Evolutionary conservation across 2,888 invertebrate genomes (phyloP).

Genomic region (Cheilosia impressa): DNA sequence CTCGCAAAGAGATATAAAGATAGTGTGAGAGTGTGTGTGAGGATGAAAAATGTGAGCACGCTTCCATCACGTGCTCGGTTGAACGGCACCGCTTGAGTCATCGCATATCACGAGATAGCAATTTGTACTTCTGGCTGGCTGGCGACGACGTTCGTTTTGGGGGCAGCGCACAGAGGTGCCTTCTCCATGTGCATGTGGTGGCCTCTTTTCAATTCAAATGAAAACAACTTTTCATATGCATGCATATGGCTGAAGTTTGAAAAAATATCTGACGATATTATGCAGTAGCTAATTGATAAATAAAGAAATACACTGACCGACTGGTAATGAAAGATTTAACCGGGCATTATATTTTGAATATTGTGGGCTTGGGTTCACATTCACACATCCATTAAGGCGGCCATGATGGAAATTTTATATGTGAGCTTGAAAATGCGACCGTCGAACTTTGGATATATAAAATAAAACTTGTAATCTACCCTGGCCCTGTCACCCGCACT

Average conservation of each 20-base stretch:
- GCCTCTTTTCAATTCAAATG: conserved; percentile 54
- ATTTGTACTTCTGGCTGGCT: conserved; percentile 20
- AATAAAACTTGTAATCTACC: too few relatives aligned
- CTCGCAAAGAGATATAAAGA: not conserved
- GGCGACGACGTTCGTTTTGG: not conserved
- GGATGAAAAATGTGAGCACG: conserved; percentile 34
- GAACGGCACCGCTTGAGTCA: conserved; percentile 67
- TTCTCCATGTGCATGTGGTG: conserved; percentile 48
- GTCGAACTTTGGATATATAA: too few relatives aligned
- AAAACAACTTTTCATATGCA: not conserved
- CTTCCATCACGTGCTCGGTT: conserved; percentile 70
- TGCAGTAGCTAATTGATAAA: conserved; percentile 6
- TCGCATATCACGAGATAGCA: conserved; percentile 72
- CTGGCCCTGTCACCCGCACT: too few relatives aligned
- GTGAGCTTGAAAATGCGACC: too few relatives aligned
- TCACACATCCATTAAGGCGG: not conserved
- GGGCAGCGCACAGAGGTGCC: conserved; percentile 17
- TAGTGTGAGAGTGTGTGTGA: not conserved
- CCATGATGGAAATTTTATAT: not conserved
- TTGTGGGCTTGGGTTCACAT: too few relatives aligned
- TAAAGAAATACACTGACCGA: not conserved
- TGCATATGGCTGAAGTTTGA: not conserved
- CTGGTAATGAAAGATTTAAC: not conserved
- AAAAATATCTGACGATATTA: not conserved
- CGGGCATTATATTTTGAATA: not conserved